Evolutionary conservation across 2,888 invertebrate species (phyloP).

Genomic region (Hoplodrina ambigua): DNA sequence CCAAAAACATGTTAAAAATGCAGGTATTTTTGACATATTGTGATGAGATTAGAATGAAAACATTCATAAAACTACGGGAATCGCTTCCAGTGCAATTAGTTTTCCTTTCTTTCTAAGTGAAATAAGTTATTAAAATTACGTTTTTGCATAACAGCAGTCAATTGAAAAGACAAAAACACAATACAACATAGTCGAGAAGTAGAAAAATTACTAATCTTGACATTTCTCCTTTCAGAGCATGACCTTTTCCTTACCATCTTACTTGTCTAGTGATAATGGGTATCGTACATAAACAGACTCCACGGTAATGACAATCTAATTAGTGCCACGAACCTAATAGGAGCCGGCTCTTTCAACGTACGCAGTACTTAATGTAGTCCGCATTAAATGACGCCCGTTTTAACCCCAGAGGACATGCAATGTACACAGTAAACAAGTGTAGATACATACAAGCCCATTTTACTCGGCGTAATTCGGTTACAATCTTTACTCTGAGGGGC

Average conservation of each 20-base stretch:
- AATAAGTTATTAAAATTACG: background rate
- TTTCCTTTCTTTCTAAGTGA: too few species aligned
- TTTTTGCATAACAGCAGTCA: background rate
- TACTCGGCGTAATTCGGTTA: slow-evolving; percentile 40
- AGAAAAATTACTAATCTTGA: background rate
- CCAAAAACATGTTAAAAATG: too few species aligned
- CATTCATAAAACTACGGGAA: too few species aligned
- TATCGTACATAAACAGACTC: slow-evolving; percentile 36
- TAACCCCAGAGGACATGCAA: slow-evolving; percentile 29
- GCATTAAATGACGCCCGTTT: slow-evolving; percentile 54
- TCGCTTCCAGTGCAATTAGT: too few species aligned
- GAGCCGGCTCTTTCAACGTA: slow-evolving; percentile 10
- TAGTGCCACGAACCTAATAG: slow-evolving; percentile 45
- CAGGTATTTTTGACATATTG: too few species aligned
- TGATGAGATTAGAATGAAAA: too few species aligned
- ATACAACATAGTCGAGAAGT: background rate
- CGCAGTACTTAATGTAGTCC: slow-evolving; percentile 38
- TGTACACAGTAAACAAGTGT: slow-evolving; percentile 45
- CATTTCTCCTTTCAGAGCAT: slow-evolving; percentile 13
- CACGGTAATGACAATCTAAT: slow-evolving; percentile 56
- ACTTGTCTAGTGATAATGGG: slow-evolving; percentile 20
- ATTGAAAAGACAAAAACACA: background rate
- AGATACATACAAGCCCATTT: slow-evolving; percentile 44
- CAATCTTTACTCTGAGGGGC: slow-evolving; percentile 50
- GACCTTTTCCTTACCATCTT: background rate